These are phyloP conservation scores for Poeciliopsis turneri DNA, from an alignment of 2,797 vertebrate genomes.

Conservation along the genomic window DNA sequence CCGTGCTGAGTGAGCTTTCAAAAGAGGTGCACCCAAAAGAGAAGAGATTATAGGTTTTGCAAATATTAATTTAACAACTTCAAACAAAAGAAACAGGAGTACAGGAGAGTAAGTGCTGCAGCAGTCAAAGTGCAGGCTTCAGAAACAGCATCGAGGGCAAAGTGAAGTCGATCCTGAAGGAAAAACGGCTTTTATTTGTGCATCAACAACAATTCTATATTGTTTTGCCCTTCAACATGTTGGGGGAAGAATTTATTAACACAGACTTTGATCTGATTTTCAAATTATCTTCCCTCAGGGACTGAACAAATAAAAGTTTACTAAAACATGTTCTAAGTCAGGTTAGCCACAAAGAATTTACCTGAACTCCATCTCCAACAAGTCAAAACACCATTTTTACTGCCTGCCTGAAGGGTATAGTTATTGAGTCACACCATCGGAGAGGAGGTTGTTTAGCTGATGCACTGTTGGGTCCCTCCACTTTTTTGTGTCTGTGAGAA, in stretches of 20 bases:
- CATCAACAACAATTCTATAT: neutral
- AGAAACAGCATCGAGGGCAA: neutral
- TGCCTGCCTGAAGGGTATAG: slow-evolving; percentile 30
- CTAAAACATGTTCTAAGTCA: slow-evolving; percentile 31
- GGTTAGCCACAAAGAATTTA: slow-evolving; percentile 39
- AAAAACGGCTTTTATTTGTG: neutral
- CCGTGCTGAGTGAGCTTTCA: neutral
- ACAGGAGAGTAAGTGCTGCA: neutral
- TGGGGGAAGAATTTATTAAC: neutral
- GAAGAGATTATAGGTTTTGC: neutral
- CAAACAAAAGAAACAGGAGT: neutral
- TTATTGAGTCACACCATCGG: slow-evolving; percentile 30
- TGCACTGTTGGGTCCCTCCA: slow-evolving; percentile 9
- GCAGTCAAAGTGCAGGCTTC: neutral
- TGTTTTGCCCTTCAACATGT: slow-evolving; percentile 8
- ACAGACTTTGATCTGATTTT: slow-evolving; percentile 21
- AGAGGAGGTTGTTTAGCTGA: slow-evolving; percentile 25
- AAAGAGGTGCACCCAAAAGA: neutral
- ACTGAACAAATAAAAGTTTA: slow-evolving; percentile 17
- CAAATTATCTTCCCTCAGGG: slow-evolving; percentile 29
- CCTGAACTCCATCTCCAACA: slow-evolving; percentile 28
- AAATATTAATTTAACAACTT: neutral
- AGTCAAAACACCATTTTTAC: slow-evolving; percentile 34
- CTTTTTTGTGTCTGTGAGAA: slow-evolving; percentile 33
- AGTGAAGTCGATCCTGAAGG: neutral